Base-by-base conservation (phyloP, 1,140 invertebrate genomes). In the Caenorhabditis latens region DNA sequence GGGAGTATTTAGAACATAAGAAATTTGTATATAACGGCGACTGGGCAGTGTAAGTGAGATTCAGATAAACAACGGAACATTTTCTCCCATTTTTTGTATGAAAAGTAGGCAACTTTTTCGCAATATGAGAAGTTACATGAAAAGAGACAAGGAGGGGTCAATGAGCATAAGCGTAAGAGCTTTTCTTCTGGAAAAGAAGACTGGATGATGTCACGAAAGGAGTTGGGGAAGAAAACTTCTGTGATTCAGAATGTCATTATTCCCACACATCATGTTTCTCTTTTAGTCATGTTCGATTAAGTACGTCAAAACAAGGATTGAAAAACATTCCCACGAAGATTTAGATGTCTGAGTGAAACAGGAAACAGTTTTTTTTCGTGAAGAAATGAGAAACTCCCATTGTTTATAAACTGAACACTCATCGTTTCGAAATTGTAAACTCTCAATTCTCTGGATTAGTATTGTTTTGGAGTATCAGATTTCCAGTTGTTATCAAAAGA, bases 1-100 rank as follows among this genome's bases (percentile, higher is more conserved):
- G 21, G 32, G 24, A 8, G 9, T 6, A 32, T 7, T 8, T 32
- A 9, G 61, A 65, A 65, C 61, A 65, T 65, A 65, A 65, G 61
- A 65, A 32, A 65, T 65, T 65, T 65, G 61, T 65, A 65, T 65
- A 65, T 65, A 65, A 65, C 11, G 61, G 32, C 40, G 32, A 32
- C 32, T 32, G 32, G 32, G 32, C 32, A 32, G 32, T 32, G 32
- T 32, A 32, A 32, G n/a, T 14, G 32, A 32, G 61, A 65, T 65
- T 65, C 13, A 65, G 61, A 65, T 65, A 65, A 65, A 65, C 61
- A 65, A 65, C 32, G 16, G 57, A 24, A 61, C 57, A 61, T 61
- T 65, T 32, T 32, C 2, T 2, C 32, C 32, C 13, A 8, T 40
- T 40, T 65, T 65, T 9, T 65, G 57, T 21, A 53, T 58, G 57